phyloP scores from a whole-genome alignment of 1,140 invertebrate species.

The Sipha flava region DNA sequence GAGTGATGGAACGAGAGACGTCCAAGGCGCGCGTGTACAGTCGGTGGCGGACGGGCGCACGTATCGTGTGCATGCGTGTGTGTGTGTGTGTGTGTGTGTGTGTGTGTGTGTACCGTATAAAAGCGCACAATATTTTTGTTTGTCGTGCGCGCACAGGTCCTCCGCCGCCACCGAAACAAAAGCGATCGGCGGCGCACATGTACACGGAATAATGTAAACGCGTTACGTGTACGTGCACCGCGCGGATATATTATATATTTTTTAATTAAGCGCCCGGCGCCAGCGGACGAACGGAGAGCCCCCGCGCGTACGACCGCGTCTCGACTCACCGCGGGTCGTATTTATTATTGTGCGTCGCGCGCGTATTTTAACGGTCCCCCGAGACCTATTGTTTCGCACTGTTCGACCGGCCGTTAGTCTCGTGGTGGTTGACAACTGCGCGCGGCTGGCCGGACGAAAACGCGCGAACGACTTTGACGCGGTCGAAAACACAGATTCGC shows the following conservation, averaged over 20 bases:
- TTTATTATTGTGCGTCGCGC: neutral
- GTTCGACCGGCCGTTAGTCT: constrained; percentile 1
- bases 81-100: neutral
- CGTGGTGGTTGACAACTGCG: constrained; percentile 10
- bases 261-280: constrained; percentile 32
- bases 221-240: too few relatives aligned
- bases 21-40: neutral
- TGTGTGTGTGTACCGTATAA: neutral
- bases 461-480: neutral
- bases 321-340: neutral
- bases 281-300: constrained; percentile 19
- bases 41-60: neutral
- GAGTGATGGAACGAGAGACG: neutral
- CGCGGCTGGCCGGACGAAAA: neutral
- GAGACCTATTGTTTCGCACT: constrained; percentile 27
- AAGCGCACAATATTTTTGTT: constrained; percentile 14
- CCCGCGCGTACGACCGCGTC: neutral
- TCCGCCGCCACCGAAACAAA: neutral
- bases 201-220: neutral
- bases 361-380: neutral
- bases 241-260: neutral
- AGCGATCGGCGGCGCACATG: neutral
- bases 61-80: too few relatives aligned
- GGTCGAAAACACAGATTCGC: neutral
- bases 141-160: neutral